Base-by-base conservation (phyloP, 30 jellyfish, hydroid and myxozoan genomes). In the Hydra vulgaris region DNA sequence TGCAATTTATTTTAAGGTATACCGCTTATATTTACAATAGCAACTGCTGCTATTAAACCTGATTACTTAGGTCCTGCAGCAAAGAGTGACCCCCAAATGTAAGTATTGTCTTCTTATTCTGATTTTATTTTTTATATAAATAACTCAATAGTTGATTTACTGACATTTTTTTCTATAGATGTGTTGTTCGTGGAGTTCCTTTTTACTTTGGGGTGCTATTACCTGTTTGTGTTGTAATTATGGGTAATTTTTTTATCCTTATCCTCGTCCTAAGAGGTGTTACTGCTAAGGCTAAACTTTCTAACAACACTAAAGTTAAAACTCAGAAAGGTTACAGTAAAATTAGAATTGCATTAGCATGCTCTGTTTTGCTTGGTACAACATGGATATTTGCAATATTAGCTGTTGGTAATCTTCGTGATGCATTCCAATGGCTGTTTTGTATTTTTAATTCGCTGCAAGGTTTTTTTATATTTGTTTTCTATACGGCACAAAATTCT, bases 341-440 rank as follows among this genome's bases (percentile, higher is more conserved):
- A 76, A 17, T 26, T 7, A 75, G 84, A 22, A 76, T 76, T 25
- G 78, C 84, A 7, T 76, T 76, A 26, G 84, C 84, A 17, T 76
- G 84, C 0, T 76, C 84, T 5, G 84, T 76, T 17, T 76, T 76
- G 22, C 84, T 76, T 16, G 84, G 84, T 16, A 27, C 78, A 8
- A 76, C 84, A 23, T 76, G 84, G 84, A 0, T 76, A 7, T 76
- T 76, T 20, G 84, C 84, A 7, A 17, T 76, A 7, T 54, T 76
- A 26, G 84, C 84, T 12, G 78, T 76, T 53, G 84, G 84, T 16
- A 25, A 76, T 52, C 54, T 76, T 27, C 82, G 84, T 19, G 84
- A 76, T 76, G 52, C 54, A 22, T 76, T 76, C 78, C 84, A 76
- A 20, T 76, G 84, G 84, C 78, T 76, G 81, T 76, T 76, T 0